phyloP scores from a whole-genome alignment of 2,888 invertebrate species.

The Lasioglossum zephyrum region DNA sequence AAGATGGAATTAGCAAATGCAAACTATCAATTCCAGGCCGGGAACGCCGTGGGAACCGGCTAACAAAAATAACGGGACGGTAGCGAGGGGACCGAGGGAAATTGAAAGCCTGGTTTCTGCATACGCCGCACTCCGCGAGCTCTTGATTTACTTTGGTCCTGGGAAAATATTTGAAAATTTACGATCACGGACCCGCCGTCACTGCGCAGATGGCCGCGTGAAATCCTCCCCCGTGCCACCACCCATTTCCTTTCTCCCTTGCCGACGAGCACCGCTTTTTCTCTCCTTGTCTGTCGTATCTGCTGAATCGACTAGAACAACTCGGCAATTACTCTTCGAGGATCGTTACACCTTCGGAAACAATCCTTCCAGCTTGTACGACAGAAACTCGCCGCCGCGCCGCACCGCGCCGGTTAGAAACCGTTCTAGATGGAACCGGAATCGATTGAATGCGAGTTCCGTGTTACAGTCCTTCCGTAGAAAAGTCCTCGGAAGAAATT shows the following conservation, averaged over 20 bases:
- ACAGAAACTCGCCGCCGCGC: slow-evolving; percentile 28
- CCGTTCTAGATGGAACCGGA: slow-evolving; percentile 8
- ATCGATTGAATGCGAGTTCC: slow-evolving; percentile 10
- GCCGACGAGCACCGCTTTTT: slow-evolving; percentile 42
- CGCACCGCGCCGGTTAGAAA: neutral
- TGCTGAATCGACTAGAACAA: slow-evolving; percentile 81
- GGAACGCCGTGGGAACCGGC: slow-evolving; percentile 1
- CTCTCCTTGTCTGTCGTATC: slow-evolving; percentile 68
- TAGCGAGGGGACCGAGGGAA: slow-evolving; percentile 24
- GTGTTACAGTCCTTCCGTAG: neutral
- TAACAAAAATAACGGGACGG: slow-evolving; percentile 54
- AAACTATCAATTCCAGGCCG: slow-evolving; percentile 39
- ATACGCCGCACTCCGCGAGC: slow-evolving; percentile 56
- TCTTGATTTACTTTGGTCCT: slow-evolving; percentile 75
- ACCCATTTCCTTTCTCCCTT: slow-evolving; percentile 32
- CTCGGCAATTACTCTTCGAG: slow-evolving; percentile 80
- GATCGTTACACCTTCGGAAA: slow-evolving; percentile 80
- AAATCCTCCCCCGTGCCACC: slow-evolving; percentile 43
- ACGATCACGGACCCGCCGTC: slow-evolving; percentile 58
- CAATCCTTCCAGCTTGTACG: slow-evolving; percentile 72
- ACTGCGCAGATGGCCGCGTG: slow-evolving; percentile 61
- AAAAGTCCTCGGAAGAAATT: neutral
- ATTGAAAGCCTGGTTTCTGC: slow-evolving; percentile 65
- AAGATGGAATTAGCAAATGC: slow-evolving; percentile 38
- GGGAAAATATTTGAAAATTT: slow-evolving; percentile 82